These are phyloP conservation scores for Ranitomeya imitator DNA, from an alignment of 2,113 vertebrate genomes.

Conservation along the genomic window DNA sequence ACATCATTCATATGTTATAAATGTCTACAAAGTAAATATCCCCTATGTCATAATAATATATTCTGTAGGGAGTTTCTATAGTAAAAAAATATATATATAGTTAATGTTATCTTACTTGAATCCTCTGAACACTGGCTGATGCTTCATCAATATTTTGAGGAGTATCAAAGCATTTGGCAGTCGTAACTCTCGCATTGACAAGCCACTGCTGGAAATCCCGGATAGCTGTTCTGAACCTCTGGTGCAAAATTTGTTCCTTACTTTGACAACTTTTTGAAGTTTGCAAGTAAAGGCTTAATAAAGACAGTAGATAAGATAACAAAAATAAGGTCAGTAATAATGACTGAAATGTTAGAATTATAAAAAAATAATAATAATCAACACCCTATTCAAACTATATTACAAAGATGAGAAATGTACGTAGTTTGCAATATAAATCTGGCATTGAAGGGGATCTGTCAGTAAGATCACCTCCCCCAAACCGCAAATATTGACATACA, in stretches of 20 bases:
- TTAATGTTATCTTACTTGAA: slow-evolving; percentile 80
- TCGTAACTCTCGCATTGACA: slow-evolving; percentile 90
- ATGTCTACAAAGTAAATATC: too few species aligned
- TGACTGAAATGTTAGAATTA: not conserved
- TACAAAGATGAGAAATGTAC: not conserved
- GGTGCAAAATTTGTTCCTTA: slow-evolving; percentile 92
- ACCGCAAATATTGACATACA: too few species aligned
- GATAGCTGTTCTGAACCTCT: slow-evolving; percentile 84
- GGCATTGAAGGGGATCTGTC: too few species aligned
- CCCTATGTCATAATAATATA: too few species aligned
- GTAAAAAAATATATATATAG: too few species aligned
- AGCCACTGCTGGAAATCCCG: slow-evolving; percentile 97
- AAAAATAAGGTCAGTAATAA: not conserved
- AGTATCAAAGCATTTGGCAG: slow-evolving; percentile 92
- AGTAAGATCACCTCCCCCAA: too few species aligned
- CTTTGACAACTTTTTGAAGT: slow-evolving; percentile 92
- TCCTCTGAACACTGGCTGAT: slow-evolving; percentile 83
- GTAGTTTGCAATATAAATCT: too few species aligned
- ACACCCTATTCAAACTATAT: not conserved
- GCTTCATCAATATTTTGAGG: slow-evolving; percentile 87
- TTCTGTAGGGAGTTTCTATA: too few species aligned
- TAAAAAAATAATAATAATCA: not conserved
- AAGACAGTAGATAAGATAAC: not conserved
- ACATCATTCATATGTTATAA: too few species aligned
- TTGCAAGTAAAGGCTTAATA: slow-evolving; percentile 86